Evolutionary conservation across 2,797 vertebrate genomes (phyloP).

Genomic region (Bufotes viridis): DNA sequence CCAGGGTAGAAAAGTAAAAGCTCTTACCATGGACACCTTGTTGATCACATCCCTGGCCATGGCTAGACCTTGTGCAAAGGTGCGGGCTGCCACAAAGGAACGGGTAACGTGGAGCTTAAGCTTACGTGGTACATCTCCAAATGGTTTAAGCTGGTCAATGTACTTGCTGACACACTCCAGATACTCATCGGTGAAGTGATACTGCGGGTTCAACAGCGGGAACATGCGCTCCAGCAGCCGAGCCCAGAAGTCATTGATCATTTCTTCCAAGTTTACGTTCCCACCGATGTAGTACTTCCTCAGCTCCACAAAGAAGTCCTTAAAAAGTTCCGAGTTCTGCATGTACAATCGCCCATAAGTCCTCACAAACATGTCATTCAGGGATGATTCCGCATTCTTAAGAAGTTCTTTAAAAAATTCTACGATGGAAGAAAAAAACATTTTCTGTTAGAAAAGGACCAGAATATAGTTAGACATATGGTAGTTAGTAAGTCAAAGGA

Average conservation of each 20-base stretch:
- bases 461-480: background rate
- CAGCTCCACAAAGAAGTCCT: slow-evolving; percentile 88
- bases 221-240: slow-evolving; percentile 96
- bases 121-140: slow-evolving; percentile 93
- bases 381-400: slow-evolving; percentile 88
- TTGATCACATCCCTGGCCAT: slow-evolving; percentile 86
- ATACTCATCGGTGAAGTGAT: slow-evolving; percentile 90
- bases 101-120: slow-evolving; percentile 90
- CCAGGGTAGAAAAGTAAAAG: background rate
- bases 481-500: background rate
- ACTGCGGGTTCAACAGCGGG: slow-evolving; percentile 92
- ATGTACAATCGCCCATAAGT: slow-evolving; percentile 94
- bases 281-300: slow-evolving; percentile 86
- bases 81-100: slow-evolving; percentile 89
- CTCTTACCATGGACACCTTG: slow-evolving; percentile 89
- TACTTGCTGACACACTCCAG: slow-evolving; percentile 94
- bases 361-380: slow-evolving; percentile 93
- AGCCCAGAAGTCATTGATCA: slow-evolving; percentile 95
- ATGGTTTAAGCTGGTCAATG: slow-evolving; percentile 93
- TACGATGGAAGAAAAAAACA: slow-evolving; percentile 65
- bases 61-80: slow-evolving; percentile 87
- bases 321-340: slow-evolving; percentile 94
- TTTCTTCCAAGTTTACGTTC: slow-evolving; percentile 88
- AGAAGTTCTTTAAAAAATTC: slow-evolving; percentile 96
- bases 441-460: background rate